Base-by-base conservation (phyloP, 2,888 invertebrate species). In the Ormyrus labotus region DNA sequence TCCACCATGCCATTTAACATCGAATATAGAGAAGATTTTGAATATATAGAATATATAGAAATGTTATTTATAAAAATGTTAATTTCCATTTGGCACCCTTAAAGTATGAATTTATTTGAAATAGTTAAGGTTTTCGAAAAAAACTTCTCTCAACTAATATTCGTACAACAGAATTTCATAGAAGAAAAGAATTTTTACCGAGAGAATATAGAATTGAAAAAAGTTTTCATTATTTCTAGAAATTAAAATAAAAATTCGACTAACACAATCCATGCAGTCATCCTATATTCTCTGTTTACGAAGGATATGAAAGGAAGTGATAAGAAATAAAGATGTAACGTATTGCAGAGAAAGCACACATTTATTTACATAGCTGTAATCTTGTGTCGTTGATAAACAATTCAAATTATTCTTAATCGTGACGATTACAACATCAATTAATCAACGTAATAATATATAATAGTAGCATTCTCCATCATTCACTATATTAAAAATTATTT, bases 361-460 rank as follows among this genome's bases (percentile, higher is more conserved):
- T 90, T 90, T 90, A 90, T 90, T 90, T 90, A 90, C 89, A 90
- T 86, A 87, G 84, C 85, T 86, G 84, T 86, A 87, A 85, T 87
- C 65, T 70, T 85, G 65, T 84, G 81, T 81, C 81, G 82, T 83
- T 84, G 80, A 85, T 71, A 72, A 80, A 80, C 60, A 78, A 55
- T 71, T 70, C 7, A 75, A 63, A 70, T 74, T 58, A 77, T 70
- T 77, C 19, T 58, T 50, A 72, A 74, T 76, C 75, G 83, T 81
- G 74, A 78, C 70, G 81, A 84, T 83, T 83, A 82, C 84, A 84
- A 85, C 83, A 86, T 82, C 85, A 82, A 83, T 84, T 45, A 81
- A 81, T 60, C 50, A 77, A 73, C 61, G 69, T 83, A 80, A 76
- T 83, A 82, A 78, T 83, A 84, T 34, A 34, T 82, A 82, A 83